These are phyloP conservation scores for Scomber japonicus DNA, from an alignment of 2,113 vertebrate genomes.

Conservation along the genomic window DNA sequence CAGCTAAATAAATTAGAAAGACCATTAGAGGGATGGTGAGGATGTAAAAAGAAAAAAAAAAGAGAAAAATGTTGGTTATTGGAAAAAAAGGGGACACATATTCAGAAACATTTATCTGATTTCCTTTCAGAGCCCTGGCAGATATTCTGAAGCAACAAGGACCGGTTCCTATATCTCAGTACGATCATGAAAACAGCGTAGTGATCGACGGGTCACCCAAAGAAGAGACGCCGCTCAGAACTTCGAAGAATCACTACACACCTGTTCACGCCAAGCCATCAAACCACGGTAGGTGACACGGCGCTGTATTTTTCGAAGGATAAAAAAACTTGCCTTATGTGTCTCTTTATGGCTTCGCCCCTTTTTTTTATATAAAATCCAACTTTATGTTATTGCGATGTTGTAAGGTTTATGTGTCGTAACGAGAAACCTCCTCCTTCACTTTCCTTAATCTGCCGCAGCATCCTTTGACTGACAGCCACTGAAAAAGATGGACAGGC, in stretches of 20 bases:
- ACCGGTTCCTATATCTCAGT: slow-evolving; percentile 92
- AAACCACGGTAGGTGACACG: slow-evolving; percentile 87
- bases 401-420: not conserved
- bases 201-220: slow-evolving; percentile 93
- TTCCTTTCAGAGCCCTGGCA: slow-evolving; percentile 91
- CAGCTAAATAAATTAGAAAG: slow-evolving; percentile 51
- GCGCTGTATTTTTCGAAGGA: not conserved
- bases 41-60: not conserved
- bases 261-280: slow-evolving; percentile 90
- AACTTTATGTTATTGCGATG: not conserved
- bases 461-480: slow-evolving; percentile 47
- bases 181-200: slow-evolving; percentile 94
- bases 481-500: slow-evolving; percentile 39
- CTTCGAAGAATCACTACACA: slow-evolving; percentile 96
- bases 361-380: slow-evolving; percentile 2
- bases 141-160: slow-evolving; percentile 98
- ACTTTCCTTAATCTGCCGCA: slow-evolving; percentile 24
- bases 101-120: slow-evolving; percentile 3
- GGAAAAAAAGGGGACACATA: not conserved
- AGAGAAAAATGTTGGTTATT: slow-evolving; percentile 19
- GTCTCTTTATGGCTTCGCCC: not conserved
- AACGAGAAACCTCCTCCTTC: not conserved
- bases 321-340: not conserved
- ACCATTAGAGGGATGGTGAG: slow-evolving; percentile 22
- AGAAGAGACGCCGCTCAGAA: slow-evolving; percentile 94